Base-by-base conservation (phyloP, 2,888 invertebrate genomes). In the Apamea epomidion region DNA sequence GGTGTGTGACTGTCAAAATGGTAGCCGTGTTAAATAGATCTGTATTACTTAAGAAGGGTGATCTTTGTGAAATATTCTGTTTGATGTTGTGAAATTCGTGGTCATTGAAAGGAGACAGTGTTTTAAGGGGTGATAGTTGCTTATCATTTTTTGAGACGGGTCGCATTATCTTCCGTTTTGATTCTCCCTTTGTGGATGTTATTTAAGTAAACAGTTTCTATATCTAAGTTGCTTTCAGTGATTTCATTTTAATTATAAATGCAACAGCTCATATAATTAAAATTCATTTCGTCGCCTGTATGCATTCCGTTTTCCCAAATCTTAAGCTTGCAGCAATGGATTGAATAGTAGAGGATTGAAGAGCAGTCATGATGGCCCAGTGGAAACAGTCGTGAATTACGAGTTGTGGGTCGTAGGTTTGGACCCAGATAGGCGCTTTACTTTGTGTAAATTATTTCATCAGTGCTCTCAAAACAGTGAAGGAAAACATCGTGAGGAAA, bases 21-120 rank as follows among this genome's bases (percentile, higher is more conserved):
- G 79, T 86, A 84, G 88, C 79, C 62, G 84, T 79, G 90, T 88
- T 89, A 89, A 89, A 84, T 86, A 89, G 87, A 89, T 90, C 89
- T 88, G 78, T 89, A 81, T 90, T 87, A 85, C 82, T 88, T 85
- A 82, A 77, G 74, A 74, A 83, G 90, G 84, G 83, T 84, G 83
- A 83, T 73, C 29, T 76, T 73, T 45, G 71, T 75, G 75, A 78
- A 70, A 74, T 75, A 78, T 84, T 62, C 62, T 69, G 75, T 86
- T 64, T 64, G 25, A 14, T 64, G 18, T n/a, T 69, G 71, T 77
- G 76, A 75, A 65, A 29, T 76, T 74, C 51, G 14, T 42, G 75
- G 70, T 74, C 65, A 67, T 32, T 25, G 29, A 12, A 45, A 69
- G 18, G 42, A 74, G 69, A 74, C 54, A 45, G 0, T 54, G 12